Evolutionary conservation across 1,140 invertebrate species (phyloP).

Genomic region (Drosophila sechellia): DNA sequence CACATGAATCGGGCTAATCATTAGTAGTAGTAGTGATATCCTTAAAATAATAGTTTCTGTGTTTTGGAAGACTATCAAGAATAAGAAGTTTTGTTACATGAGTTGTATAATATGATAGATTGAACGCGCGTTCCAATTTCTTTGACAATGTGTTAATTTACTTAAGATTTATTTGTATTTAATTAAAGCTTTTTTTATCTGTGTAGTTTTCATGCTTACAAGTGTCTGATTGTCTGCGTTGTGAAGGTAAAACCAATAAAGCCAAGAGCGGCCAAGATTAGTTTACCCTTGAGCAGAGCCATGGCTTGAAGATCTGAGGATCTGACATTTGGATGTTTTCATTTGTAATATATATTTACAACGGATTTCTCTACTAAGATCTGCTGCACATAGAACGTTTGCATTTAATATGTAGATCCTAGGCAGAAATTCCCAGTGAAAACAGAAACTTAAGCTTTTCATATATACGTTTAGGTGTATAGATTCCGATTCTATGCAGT

Average conservation of each 20-base stretch:
- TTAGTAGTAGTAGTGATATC: no score
- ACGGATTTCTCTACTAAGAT: no score
- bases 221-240: slow-evolving; percentile 10
- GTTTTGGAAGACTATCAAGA: no score
- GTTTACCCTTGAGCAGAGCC: slow-evolving; percentile 28
- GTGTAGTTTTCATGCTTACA: slow-evolving; percentile 6
- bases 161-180: neutral
- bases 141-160: no score
- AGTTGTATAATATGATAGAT: no score
- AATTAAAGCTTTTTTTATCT: neutral
- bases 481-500: no score
- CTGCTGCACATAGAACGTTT: neutral
- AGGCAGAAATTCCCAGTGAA: neutral
- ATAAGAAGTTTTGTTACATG: no score
- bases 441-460: neutral
- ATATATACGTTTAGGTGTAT: no score
- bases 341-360: neutral
- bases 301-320: slow-evolving; percentile 23
- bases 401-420: neutral
- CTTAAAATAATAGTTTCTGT: no score
- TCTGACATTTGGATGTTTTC: neutral
- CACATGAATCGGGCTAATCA: no score
- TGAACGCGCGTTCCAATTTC: no score
- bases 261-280: slow-evolving; percentile 10
- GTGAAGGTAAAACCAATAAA: slow-evolving; percentile 44